Conservation (phyloP, 2,797 vertebrate species). For the Crax fasciolata region DNA sequence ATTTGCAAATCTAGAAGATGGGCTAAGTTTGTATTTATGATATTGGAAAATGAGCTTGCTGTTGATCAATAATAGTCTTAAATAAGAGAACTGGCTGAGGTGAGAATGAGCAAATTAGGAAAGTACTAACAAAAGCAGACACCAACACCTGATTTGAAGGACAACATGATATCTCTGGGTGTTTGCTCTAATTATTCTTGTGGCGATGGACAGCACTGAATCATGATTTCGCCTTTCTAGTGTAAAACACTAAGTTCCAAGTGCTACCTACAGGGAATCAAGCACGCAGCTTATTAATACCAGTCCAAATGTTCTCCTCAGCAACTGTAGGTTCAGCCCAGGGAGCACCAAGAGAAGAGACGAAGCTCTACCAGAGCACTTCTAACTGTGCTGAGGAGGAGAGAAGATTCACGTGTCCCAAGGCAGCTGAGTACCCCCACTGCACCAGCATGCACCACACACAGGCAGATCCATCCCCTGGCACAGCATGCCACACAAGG, state of each 20-base stretch:
- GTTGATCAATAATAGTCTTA: background rate
- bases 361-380: background rate
- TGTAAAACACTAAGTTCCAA: constrained; percentile 3
- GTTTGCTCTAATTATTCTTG: background rate
- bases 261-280: background rate
- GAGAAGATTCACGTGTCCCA: background rate
- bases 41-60: background rate
- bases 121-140: background rate
- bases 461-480: background rate
- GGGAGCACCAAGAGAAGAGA: background rate
- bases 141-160: background rate
- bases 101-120: background rate
- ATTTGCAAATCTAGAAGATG: background rate
- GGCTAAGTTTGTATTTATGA: background rate
- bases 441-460: fast-evolving
- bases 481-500: background rate
- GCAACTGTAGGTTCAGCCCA: background rate
- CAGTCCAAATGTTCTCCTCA: background rate
- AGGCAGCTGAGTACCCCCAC: background rate
- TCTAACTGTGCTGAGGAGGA: background rate
- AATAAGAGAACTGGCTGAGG: background rate
- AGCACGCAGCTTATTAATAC: background rate
- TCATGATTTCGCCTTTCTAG: background rate
- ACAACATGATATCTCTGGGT: background rate
- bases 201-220: background rate